Base-by-base conservation (phyloP, 2,888 invertebrate genomes). In the Stenodera caucasica region DNA sequence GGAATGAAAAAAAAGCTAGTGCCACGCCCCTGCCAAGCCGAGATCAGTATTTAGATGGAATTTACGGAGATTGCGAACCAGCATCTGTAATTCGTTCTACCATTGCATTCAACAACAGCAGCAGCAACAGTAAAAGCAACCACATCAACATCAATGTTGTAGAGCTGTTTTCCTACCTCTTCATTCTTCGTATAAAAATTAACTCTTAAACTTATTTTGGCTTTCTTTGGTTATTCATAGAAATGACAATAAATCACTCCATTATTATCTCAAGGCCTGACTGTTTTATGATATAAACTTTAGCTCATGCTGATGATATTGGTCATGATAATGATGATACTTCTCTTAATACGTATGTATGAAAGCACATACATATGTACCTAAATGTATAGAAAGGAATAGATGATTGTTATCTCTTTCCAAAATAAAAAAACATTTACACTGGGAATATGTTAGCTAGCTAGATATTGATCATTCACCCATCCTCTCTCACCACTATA, bases 361-460 rank as follows among this genome's bases (percentile, higher is more conserved):
- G n/a, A n/a, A n/a, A n/a, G n/a, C n/a, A n/a, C n/a, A n/a, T n/a
- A n/a, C n/a, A n/a, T n/a, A n/a, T n/a, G n/a, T n/a, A n/a, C n/a
- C n/a, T n/a, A n/a, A n/a, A n/a, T n/a, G n/a, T 63, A 62, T 64
- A 67, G 70, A 69, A 62, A 62, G 67, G 69, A 72, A 71, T 68
- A 67, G 71, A 70, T 73, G 75, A 75, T 71, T 71, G 69, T 73
- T 75, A 73, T 71, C 75, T 73, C 60, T 61, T 61, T 58, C 59
- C 21, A 45, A 21, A 70, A 12, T 21, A n/a, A 45, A 45, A 45
- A 45, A 45, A 67, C 67, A 71, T 68, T 69, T 68, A 68, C 70
- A 45, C 45, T 12, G 45, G 8, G 45, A 7, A 8, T 45, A 12
- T 45, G 45, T 45, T 45, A 21, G 45, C 45, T 45, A 21, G 45